Conservation (phyloP, 2,888 invertebrate species). For the Ditula angustiorana region DNA sequence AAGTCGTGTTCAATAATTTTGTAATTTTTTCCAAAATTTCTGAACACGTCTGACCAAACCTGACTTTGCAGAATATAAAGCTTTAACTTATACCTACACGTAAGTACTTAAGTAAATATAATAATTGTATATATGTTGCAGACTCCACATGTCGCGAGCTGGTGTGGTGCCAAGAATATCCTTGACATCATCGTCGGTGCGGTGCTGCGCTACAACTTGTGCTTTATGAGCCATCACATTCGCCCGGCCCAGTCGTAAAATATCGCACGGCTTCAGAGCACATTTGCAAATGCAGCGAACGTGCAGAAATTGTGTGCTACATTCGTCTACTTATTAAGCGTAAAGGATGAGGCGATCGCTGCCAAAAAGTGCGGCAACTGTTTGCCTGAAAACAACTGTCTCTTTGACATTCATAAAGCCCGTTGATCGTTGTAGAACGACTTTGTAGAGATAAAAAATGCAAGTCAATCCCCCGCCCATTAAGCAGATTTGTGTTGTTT, state of each 20-base stretch:
- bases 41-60: too few species aligned
- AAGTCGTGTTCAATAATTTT: too few species aligned
- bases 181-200: slow-evolving; percentile 68
- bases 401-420: too few species aligned
- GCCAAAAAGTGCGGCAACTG: slow-evolving; percentile 39
- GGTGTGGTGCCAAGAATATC: slow-evolving; percentile 74
- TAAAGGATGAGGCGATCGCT: slow-evolving; percentile 34
- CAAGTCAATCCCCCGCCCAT: too few species aligned
- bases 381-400: slow-evolving; percentile 14
- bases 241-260: slow-evolving; percentile 75
- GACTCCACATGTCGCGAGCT: slow-evolving; percentile 58
- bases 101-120: too few species aligned
- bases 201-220: slow-evolving; percentile 61
- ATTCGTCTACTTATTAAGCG: slow-evolving; percentile 33
- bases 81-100: too few species aligned
- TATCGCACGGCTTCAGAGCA: slow-evolving; percentile 50
- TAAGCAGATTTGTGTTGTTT: too few species aligned
- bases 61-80: background rate
- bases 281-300: slow-evolving; percentile 65
- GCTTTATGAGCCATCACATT: slow-evolving; percentile 76
- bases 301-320: slow-evolving; percentile 40
- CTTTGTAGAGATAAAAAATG: too few species aligned
- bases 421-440: too few species aligned
- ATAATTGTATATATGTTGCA: slow-evolving; percentile 50
- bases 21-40: too few species aligned